Evolutionary conservation across 1,140 invertebrate species (phyloP).

Genomic region (Lethrus apterus): DNA sequence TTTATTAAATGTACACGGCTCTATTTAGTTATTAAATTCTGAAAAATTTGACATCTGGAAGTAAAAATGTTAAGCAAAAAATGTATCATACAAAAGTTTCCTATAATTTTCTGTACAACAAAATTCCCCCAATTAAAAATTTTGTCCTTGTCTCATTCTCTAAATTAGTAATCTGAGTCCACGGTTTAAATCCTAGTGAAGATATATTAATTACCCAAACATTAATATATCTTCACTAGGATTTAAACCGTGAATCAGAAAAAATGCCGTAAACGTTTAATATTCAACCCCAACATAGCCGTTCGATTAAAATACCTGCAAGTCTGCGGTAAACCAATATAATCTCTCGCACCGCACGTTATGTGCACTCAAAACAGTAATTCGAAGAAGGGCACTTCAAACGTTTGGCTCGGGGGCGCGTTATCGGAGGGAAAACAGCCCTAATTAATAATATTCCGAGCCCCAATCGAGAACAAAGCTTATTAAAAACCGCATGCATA

Average conservation of each 20-base stretch:
- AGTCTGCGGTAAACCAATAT: constrained; percentile 24
- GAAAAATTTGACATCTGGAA: no score
- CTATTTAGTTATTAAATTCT: no score
- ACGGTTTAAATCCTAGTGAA: no score
- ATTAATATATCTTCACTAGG: no score
- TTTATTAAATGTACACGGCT: no score
- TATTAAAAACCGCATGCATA: constrained; percentile 33
- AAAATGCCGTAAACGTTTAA: neutral
- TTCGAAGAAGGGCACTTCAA: constrained; percentile 23
- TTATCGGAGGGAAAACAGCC: constrained; percentile 24
- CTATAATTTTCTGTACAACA: no score
- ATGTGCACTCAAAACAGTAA: constrained; percentile 23
- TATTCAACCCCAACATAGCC: constrained; percentile 1
- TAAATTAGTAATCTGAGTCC: neutral
- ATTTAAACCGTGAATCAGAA: neutral
- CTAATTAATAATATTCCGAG: constrained; percentile 30
- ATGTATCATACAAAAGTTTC: no score
- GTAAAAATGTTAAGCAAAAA: no score
- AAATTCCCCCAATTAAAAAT: no score
- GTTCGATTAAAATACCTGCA: constrained; percentile 19
- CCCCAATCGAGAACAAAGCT: constrained; percentile 14
- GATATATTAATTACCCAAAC: no score
- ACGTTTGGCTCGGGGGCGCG: constrained; percentile 20
- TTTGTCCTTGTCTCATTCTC: neutral
- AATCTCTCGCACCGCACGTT: constrained; percentile 13